Evolutionary conservation across 2,797 vertebrate genomes (phyloP).

Genomic region (Mus caroli): DNA sequence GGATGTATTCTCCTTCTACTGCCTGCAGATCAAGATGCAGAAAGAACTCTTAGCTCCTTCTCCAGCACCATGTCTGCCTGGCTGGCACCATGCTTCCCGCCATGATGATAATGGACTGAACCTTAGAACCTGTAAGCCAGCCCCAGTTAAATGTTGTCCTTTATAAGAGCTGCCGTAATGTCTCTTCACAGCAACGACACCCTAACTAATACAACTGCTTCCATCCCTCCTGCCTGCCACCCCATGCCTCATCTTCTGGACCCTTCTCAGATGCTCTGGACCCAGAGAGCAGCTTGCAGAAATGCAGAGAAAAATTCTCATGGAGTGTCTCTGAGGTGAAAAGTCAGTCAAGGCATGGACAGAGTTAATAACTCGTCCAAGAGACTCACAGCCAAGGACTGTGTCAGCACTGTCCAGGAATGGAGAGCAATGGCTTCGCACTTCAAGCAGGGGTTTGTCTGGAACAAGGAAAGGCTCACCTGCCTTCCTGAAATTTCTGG

Average conservation of each 20-base stretch:
- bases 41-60: not conserved
- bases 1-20: not conserved
- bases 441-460: not conserved
- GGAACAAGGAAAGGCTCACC: not conserved
- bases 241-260: not conserved
- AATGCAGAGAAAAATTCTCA: not conserved
- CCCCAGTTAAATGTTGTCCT: not conserved
- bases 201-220: not conserved
- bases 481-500: not conserved
- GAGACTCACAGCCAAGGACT: not conserved
- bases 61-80: not conserved
- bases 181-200: not conserved
- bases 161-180: not conserved
- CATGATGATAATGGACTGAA: not conserved
- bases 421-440: not conserved
- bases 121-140: not conserved
- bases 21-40: not conserved
- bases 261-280: not conserved
- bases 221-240: not conserved
- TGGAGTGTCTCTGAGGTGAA: not conserved
- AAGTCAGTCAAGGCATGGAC: not conserved
- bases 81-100: not conserved
- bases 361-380: no score
- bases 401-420: not conserved
- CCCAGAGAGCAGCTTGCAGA: constrained; percentile 11